Base-by-base conservation (phyloP, 2,888 invertebrate species). In the Drosophila buzzatii region DNA sequence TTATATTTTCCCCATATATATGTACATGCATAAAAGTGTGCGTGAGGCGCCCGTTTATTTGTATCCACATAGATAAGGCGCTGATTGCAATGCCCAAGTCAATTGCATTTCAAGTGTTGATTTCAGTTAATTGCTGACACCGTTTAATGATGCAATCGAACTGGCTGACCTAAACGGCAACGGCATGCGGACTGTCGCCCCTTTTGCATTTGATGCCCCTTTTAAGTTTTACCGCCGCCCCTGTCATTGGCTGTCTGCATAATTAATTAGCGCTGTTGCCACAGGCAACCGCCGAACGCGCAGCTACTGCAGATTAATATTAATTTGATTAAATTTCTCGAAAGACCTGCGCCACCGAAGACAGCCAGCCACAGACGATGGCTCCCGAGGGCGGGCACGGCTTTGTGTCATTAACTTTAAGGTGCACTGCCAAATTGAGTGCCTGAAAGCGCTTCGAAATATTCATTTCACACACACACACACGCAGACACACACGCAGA, bases 331-430 rank as follows among this genome's bases (percentile, higher is more conserved):
- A 58, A 63, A 51, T 53, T 55, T 42, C 35, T 52, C 27, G n/a
- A 14, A 44, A 44, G 41, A 16, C 35, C 18, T n/a, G 57, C 23
- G 8, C 27, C 18, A 37, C 37, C 41, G 33, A 44, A 59, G 27
- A 27, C 27, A 27, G 37, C 10, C 14, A 33, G 23, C 41, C 12
- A 20, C 60, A 70, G 35, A 14, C 47, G 53, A 77, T 49, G 62
- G 69, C 64, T 63, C 57, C 49, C n/a, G n/a, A 60, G 41, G 49
- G 53, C 59, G 51, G 59, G 49, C n/a, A 45, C 64, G 56, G 69
- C 88, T 87, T 82, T 77, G 85, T 73, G 62, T 76, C 87, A 87
- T 85, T 85, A 87, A 72, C 61, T 74, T 78, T 74, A 77, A 86
- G 79, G 35, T 71, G 82, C 76, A 79, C 41, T 55, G 51, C 59